Evolutionary conservation across 2,888 invertebrate genomes (phyloP).

Genomic region (Halictus quadricinctus): DNA sequence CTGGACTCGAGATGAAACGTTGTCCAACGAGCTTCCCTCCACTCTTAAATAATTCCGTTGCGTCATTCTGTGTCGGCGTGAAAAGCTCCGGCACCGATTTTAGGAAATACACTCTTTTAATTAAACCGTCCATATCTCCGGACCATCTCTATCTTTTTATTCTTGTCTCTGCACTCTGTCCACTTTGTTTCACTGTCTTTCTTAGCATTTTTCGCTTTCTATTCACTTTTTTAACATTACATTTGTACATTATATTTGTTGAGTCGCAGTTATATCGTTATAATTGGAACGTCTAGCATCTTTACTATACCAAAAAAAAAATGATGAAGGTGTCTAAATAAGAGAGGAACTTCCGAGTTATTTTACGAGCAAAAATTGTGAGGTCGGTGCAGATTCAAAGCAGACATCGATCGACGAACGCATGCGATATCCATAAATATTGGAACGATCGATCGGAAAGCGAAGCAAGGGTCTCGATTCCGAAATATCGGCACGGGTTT

Average conservation of each 20-base stretch:
- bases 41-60: conserved; percentile 17
- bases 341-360: not conserved
- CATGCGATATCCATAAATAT: not conserved
- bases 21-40: conserved; percentile 31
- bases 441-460: not conserved
- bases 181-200: not conserved
- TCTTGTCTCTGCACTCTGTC: not conserved
- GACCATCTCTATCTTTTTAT: not conserved
- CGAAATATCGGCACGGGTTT: conserved; percentile 37
- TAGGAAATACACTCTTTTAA: not conserved
- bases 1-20: conserved; percentile 50
- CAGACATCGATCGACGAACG: not conserved
- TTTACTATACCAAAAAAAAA: not conserved
- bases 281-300: too few relatives aligned
- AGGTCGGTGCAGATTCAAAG: not conserved
- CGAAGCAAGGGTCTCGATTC: not conserved
- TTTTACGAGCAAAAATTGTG: not conserved
- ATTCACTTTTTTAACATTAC: not conserved
- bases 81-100: not conserved
- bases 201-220: not conserved
- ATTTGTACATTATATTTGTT: not conserved
- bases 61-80: not conserved
- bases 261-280: too few relatives aligned
- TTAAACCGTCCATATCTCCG: not conserved
- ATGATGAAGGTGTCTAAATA: not conserved